Percentiles rank a stretch among this genome's conserved stretches.
These are phyloP conservation scores for Cyclura pinguis DNA, from an alignment of 2,797 vertebrate genomes.

Conservation along the genomic window DNA sequence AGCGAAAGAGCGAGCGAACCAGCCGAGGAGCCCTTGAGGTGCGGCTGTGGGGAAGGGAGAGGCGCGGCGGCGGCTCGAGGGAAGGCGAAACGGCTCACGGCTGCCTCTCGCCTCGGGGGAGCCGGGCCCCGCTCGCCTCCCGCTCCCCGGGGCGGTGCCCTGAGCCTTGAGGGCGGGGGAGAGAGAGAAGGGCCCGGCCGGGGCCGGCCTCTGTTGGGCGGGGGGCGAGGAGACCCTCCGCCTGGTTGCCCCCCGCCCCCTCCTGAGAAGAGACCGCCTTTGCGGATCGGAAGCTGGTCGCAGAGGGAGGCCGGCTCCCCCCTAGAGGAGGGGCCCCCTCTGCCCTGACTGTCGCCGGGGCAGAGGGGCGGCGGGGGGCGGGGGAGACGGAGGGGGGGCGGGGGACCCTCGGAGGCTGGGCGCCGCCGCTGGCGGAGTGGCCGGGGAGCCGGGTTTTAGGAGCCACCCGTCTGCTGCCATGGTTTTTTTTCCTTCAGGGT, in stretches of 20 bases:
- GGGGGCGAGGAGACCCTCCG: neutral
- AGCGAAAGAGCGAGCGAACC: neutral
- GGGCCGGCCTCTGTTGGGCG: neutral
- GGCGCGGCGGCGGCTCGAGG: neutral
- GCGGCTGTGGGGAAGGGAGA: neutral
- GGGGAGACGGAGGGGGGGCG: too few relatives aligned
- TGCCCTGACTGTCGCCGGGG: neutral
- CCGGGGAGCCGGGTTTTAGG: too few relatives aligned
- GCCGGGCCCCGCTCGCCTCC: too few relatives aligned
- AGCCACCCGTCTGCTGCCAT: too few relatives aligned
- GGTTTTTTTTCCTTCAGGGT: too few relatives aligned
- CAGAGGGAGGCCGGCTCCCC: neutral
- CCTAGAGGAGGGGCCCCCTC: too few relatives aligned
- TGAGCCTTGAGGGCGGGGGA: too few relatives aligned
- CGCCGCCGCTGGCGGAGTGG: too few relatives aligned
- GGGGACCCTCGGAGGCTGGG: too few relatives aligned
- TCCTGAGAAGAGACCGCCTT: rapidly evolving
- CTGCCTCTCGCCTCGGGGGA: neutral
- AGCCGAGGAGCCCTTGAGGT: conserved; percentile 18
- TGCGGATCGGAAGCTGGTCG: rapidly evolving
- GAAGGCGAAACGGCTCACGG: neutral
- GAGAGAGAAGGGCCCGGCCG: too few relatives aligned
- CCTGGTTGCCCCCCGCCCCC: neutral
- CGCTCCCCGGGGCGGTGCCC: too few relatives aligned
- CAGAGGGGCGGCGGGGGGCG: too few relatives aligned